Conservation (phyloP, 2,888 invertebrate genomes). For the Tinea trinotella region DNA sequence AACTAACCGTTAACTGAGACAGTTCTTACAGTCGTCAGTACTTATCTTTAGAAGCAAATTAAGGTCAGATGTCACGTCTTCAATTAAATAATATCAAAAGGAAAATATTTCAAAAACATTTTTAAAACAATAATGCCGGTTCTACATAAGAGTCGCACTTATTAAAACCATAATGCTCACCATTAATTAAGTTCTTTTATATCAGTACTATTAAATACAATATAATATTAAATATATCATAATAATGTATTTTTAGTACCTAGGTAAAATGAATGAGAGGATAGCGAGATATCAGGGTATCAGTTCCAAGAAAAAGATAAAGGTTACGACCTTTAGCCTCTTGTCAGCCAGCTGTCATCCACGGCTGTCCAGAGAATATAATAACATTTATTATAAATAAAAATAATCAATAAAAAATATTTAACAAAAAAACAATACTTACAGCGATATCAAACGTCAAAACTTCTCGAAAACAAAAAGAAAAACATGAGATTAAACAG, state of each 20-base stretch:
- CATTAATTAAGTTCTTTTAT: too few species aligned
- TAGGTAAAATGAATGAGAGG: not conserved
- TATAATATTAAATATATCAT: too few species aligned
- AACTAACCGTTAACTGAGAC: too few species aligned
- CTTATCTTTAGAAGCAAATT: too few species aligned
- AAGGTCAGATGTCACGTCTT: too few species aligned
- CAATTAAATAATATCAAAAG: too few species aligned
- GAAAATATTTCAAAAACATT: too few species aligned
- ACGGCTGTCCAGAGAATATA: conserved; percentile 1
- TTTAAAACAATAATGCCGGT: too few species aligned
- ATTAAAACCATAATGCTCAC: too few species aligned
- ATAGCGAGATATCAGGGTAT: not conserved
- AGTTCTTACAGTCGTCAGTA: too few species aligned
- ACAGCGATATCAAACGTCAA: conserved; percentile 34
- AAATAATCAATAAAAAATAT: conserved; percentile 42
- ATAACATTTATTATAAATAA: conserved; percentile 29
- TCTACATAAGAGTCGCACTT: too few species aligned
- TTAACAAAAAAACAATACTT: conserved; percentile 30
- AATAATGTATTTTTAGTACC: not conserved
- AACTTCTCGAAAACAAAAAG: conserved; percentile 21
- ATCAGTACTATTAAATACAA: too few species aligned
- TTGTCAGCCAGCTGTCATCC: conserved; percentile 26
- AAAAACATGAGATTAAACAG: not conserved
- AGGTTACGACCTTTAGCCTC: conserved; percentile 57
- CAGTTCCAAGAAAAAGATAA: conserved; percentile 21